A percentile compares a stretch with the other conserved stretches of the same genome.
These are phyloP conservation scores for Oreohelix idahoensis DNA, from an alignment of 1,140 invertebrate genomes.

Conservation along the genomic window DNA sequence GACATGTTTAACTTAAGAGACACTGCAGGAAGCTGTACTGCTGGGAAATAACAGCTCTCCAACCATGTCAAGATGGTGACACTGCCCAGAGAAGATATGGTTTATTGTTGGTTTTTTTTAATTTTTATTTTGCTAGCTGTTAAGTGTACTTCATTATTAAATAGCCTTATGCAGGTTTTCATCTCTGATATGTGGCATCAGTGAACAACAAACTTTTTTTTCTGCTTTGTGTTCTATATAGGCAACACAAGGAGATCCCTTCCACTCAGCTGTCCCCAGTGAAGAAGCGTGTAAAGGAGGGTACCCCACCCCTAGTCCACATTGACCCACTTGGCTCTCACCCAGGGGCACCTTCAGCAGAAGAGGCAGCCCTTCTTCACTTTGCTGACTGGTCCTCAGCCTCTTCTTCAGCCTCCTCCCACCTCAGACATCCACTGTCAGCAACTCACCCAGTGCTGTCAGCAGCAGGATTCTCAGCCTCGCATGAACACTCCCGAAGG, in stretches of 20 bases:
- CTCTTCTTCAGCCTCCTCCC: constrained; percentile 41
- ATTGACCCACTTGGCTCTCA: not conserved
- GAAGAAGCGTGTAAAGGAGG: constrained; percentile 98
- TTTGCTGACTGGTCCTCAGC: constrained; percentile 55
- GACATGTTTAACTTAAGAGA: too few relatives aligned
- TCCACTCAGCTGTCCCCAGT: constrained; percentile 89
- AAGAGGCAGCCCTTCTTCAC: constrained; percentile 41
- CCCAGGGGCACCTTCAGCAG: constrained; percentile 18
- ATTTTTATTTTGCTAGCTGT: too few relatives aligned
- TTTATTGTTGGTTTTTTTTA: too few relatives aligned
- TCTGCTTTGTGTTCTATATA: not conserved
- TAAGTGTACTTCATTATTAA: too few relatives aligned
- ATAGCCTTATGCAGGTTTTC: too few relatives aligned
- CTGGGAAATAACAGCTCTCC: too few relatives aligned
- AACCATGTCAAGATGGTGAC: too few relatives aligned
- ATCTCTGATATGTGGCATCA: not conserved
- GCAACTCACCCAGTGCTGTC: constrained; percentile 34
- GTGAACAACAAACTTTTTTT: not conserved
- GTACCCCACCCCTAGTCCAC: constrained; percentile 80
- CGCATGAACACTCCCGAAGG: not conserved
- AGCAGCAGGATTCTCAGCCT: constrained; percentile 25
- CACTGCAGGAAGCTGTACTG: too few relatives aligned
- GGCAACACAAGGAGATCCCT: constrained; percentile 84
- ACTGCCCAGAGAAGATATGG: too few relatives aligned
- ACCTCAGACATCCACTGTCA: constrained; percentile 27